A percentile compares a stretch with the other conserved stretches of the same genome.
Evolutionary conservation across 2,888 invertebrate genomes (phyloP).

Genomic region (Acronicta aceris): DNA sequence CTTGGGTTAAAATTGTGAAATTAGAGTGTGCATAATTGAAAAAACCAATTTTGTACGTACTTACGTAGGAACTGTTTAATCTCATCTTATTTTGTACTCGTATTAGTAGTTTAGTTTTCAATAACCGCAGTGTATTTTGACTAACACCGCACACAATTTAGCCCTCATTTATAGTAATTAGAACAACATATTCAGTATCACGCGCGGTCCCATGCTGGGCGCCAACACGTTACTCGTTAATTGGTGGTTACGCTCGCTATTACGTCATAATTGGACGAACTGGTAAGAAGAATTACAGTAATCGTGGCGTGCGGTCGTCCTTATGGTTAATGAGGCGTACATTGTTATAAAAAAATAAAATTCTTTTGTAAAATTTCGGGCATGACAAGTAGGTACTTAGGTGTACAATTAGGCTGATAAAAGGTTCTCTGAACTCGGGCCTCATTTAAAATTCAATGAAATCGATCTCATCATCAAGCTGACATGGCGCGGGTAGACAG

Average conservation of each 20-base stretch:
- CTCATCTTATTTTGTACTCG: neutral
- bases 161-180: constrained; percentile 35
- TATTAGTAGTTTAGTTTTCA: constrained; percentile 1
- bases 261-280: constrained; percentile 64
- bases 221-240: constrained; percentile 62
- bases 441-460: too few species aligned
- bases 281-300: constrained; percentile 51
- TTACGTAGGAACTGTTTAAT: too few species aligned
- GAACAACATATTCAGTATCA: constrained; percentile 67
- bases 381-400: neutral
- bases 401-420: neutral
- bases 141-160: constrained; percentile 25
- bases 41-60: neutral
- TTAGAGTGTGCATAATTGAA: too few species aligned
- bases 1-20: too few species aligned
- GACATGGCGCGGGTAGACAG: too few species aligned
- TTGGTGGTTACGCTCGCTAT: constrained; percentile 63
- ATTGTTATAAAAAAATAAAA: constrained; percentile 34
- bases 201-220: constrained; percentile 66
- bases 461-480: too few species aligned
- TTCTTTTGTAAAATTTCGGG: constrained; percentile 21
- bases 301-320: constrained; percentile 54
- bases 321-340: constrained; percentile 54
- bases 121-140: constrained; percentile 27
- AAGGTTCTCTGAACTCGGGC: neutral